Evolutionary conservation across 2,888 invertebrate species (phyloP), one percentile per base, ranked within the genome.

Genomic region (Vandiemenella viatica): DNA sequence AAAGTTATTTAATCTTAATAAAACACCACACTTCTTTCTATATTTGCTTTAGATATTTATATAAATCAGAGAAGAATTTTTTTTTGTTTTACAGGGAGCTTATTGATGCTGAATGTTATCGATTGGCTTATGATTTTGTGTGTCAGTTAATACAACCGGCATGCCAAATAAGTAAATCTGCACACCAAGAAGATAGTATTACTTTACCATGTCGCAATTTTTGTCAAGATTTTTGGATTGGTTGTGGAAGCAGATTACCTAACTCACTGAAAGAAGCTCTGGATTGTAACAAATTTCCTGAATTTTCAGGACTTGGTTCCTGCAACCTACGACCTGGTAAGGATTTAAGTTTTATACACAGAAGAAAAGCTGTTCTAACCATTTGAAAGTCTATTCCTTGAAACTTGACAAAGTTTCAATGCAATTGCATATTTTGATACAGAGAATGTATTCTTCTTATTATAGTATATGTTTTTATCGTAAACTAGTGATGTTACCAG

Each of bases 21-120:
- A n/a, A n/a, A n/a, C n/a, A n/a, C n/a, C n/a, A n/a, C n/a, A n/a
- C n/a, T n/a, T n/a, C n/a, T n/a, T n/a, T n/a, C n/a, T n/a, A n/a
- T n/a, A n/a, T n/a, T n/a, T n/a, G n/a, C n/a, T n/a, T n/a, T n/a
- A n/a, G n/a, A n/a, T n/a, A n/a, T n/a, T n/a, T n/a, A n/a, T n/a
- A n/a, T n/a, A n/a, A n/a, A n/a, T n/a, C n/a, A n/a, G n/a, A n/a
- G n/a, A n/a, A n/a, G n/a, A n/a, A n/a, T n/a, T n/a, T n/a, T n/a
- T n/a, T n/a, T n/a, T 32, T 32, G 32, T 13, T n/a, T 32, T 32
- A 21, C 60, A 78, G 86, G 52, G 88, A 85, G 63, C 68, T 91
- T n/a, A 80, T 91, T 6, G 91, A 91, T 63, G 87, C 87, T 0
- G 90, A 91, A 66, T 92, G 92, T 64, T 90, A 87, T 59, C 75